phyloP scores from a whole-genome alignment of 64 coral and sea anemone genomes.

The Montipora foliosa region DNA sequence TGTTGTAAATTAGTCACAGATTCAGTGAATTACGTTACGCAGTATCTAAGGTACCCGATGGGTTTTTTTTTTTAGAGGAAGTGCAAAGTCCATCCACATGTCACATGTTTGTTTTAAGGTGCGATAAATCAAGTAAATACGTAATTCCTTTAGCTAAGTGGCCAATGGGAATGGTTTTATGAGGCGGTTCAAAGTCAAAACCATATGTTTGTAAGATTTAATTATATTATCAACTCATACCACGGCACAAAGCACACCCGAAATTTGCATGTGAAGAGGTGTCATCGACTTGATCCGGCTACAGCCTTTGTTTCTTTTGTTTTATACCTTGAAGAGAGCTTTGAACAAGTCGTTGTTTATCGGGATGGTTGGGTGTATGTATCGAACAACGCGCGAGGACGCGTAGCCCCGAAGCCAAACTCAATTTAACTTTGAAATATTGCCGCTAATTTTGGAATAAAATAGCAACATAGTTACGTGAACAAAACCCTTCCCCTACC shows the following conservation, averaged over 20 bases:
- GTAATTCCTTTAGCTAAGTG: background rate
- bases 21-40: background rate
- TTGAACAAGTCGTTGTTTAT: background rate
- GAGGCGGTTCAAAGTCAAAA: background rate
- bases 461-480: too few relatives aligned
- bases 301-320: background rate
- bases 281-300: background rate
- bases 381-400: background rate
- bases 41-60: too few relatives aligned
- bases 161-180: conserved; percentile 12
- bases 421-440: too few relatives aligned
- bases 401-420: too few relatives aligned
- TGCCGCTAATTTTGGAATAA: too few relatives aligned
- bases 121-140: too few relatives aligned
- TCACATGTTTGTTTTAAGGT: too few relatives aligned
- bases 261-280: conserved; percentile 35
- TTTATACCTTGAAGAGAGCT: background rate
- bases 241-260: background rate
- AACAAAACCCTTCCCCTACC: too few relatives aligned
- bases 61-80: too few relatives aligned
- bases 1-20: background rate
- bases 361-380: background rate
- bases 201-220: conserved; percentile 18
- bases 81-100: too few relatives aligned
- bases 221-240: background rate